Evolutionary conservation across 2,888 invertebrate genomes (phyloP), one percentile per base, ranked within the genome.

Genomic region (Monopis laevigella): DNA sequence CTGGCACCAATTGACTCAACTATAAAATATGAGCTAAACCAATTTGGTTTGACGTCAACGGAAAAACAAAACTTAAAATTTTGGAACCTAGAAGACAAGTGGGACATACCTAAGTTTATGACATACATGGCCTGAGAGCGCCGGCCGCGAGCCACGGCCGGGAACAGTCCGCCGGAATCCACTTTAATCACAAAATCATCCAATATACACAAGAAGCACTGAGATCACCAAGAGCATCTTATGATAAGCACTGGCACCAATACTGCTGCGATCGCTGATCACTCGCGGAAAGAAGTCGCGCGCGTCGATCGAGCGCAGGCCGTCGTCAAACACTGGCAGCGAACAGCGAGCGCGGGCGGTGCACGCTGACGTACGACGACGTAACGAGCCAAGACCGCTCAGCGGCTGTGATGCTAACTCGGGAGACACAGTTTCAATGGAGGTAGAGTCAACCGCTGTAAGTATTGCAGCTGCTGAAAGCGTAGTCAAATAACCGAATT

Each of bases 111-210:
- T 74, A 81, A 72, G 75, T 81, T 81, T 53, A 81, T 77, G 75
- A 80, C 81, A 75, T 80, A 81, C 81, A 81, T 81, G 65, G 77
- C 78, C 74, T 70, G 78, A 65, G 78, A 77, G 74, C 78, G 77
- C 69, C 75, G 73, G 66, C 77, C 69, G 56, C 69, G 65, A 58
- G 77, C 68, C 65, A 70, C 78, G 77, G 77, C 71, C 70, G 64
- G 73, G 61, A 77, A 80, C 42, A 77, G 62, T 62, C 71, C 68
- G 59, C 75, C 75, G 74, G 77, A 74, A 78, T 80, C 78, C 78
- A 80, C 77, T 70, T 71, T 69, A 62, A 51, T 56, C 77, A 78
- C 55, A 66, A 71, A 63, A 58, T 56, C 60, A 34, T 14, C 8
- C 19, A 56, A 60, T 74, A 75, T 73, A 62, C 68, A 68, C 62